These are phyloP conservation scores for Dolichoris vasculosae DNA, from an alignment of 1,140 invertebrate species.

Conservation along the genomic window DNA sequence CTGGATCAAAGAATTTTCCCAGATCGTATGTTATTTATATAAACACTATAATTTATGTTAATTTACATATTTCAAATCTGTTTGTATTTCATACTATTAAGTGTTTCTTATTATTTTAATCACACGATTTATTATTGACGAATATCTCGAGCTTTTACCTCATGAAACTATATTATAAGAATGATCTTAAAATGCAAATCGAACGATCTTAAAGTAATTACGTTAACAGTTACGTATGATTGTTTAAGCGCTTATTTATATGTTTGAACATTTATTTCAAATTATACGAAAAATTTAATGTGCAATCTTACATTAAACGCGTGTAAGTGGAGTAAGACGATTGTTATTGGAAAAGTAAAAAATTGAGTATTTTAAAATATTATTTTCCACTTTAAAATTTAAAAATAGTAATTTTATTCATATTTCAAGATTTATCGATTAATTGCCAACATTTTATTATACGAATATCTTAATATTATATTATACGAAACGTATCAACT, in stretches of 20 bases:
- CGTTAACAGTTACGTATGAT: not conserved
- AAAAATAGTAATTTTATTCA: not conserved
- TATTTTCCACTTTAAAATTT: not conserved
- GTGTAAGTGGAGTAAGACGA: not conserved
- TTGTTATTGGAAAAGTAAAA: not conserved
- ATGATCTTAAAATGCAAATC: not conserved
- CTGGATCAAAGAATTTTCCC: not conserved
- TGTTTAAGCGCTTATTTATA: not conserved
- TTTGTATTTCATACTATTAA: too few species aligned
- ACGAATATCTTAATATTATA: too few species aligned
- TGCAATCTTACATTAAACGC: not conserved
- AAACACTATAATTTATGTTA: not conserved
- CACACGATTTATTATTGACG: not conserved
- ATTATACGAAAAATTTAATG: not conserved
- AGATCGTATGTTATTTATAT: not conserved
- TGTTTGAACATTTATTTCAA: not conserved
- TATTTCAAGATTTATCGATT: not conserved
- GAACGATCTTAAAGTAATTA: not conserved
- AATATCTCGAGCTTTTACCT: not conserved
- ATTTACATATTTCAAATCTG: not conserved
- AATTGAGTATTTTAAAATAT: too few species aligned
- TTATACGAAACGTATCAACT: too few species aligned
- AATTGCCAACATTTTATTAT: too few species aligned
- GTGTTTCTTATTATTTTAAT: not conserved
- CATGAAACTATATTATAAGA: not conserved